A percentile compares a stretch with the other conserved stretches of the same genome.
These are phyloP conservation scores for Chesias legatella DNA, from an alignment of 2,888 invertebrate species.

Conservation along the genomic window DNA sequence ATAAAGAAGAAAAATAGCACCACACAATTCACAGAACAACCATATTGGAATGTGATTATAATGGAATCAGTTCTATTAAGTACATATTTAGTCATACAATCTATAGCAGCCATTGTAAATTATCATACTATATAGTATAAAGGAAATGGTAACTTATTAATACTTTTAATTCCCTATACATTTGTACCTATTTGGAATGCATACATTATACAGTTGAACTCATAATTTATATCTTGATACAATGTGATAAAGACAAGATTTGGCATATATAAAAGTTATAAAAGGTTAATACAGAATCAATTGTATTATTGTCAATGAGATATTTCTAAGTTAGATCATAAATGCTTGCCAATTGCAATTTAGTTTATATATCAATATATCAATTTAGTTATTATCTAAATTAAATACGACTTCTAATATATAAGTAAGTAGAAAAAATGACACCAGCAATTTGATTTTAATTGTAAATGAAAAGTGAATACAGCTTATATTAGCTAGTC, in stretches of 20 bases:
- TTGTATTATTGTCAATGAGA: background rate
- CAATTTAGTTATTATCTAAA: no score
- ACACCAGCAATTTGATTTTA: no score
- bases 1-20: slow-evolving; percentile 29
- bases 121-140: slow-evolving; percentile 21
- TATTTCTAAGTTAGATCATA: no score
- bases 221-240: background rate
- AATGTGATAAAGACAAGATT: background rate
- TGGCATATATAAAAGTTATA: no score
- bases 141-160: slow-evolving; percentile 54
- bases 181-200: slow-evolving; percentile 45
- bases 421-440: no score
- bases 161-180: slow-evolving; percentile 38
- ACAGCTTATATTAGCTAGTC: no score
- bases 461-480: no score
- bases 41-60: slow-evolving; percentile 7
- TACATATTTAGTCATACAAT: background rate
- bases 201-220: slow-evolving; percentile 5
- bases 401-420: no score
- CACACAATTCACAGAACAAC: slow-evolving; percentile 17
- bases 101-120: slow-evolving; percentile 26
- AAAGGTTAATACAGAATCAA: background rate
- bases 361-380: no score
- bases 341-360: no score
- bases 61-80: slow-evolving; percentile 1